Conservation (phyloP, 2,888 invertebrate genomes). For the Anticlea derivata region DNA sequence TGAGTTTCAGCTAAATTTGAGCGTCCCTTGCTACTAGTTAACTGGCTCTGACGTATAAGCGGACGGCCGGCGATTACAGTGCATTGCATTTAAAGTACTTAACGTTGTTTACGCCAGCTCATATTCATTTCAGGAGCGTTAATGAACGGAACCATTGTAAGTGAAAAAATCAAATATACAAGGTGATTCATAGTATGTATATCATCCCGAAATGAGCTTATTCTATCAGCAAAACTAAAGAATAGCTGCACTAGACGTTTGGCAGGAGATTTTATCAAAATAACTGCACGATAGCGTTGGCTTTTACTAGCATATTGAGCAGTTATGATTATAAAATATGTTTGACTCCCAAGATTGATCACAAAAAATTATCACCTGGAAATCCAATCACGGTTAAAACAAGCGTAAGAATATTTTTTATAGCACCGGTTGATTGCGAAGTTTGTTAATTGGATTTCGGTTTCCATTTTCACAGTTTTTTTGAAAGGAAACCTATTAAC, state of each 20-base stretch:
- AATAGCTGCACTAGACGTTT: too few relatives aligned
- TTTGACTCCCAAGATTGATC: background rate
- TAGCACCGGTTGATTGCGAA: conserved; percentile 12
- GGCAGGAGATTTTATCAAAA: too few relatives aligned
- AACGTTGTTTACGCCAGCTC: background rate
- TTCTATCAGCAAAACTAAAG: too few relatives aligned
- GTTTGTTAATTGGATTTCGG: conserved; percentile 18
- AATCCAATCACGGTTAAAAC: conserved; percentile 3
- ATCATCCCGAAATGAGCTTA: too few relatives aligned
- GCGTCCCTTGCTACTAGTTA: background rate
- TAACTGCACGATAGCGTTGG: too few relatives aligned
- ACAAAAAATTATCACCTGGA: background rate
- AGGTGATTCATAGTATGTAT: too few relatives aligned
- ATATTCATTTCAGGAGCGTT: background rate
- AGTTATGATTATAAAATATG: too few relatives aligned
- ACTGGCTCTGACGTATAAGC: background rate
- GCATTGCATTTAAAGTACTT: background rate
- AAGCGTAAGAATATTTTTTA: conserved; percentile 10
- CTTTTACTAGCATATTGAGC: too few relatives aligned
- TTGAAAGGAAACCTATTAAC: too few relatives aligned
- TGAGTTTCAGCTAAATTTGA: background rate
- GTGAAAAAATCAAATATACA: too few relatives aligned
- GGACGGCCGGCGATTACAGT: background rate
- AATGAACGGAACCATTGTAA: background rate
- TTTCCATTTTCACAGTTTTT: conserved; percentile 2